phyloP scores from a whole-genome alignment of 92 coral and sea anemone genomes.

The Porites cylindrica region DNA sequence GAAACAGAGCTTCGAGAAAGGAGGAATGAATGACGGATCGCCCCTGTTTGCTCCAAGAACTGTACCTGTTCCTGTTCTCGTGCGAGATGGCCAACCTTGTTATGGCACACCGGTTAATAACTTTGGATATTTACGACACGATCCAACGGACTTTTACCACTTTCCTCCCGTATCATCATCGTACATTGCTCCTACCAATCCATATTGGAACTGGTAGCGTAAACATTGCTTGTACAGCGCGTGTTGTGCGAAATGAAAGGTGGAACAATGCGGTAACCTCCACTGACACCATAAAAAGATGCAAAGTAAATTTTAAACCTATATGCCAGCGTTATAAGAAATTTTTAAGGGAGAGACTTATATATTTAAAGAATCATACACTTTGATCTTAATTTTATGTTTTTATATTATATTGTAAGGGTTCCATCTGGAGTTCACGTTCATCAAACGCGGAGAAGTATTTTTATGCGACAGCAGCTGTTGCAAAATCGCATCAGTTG shows the following conservation, averaged over 20 bases:
- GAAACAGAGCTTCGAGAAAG: conserved; percentile 95
- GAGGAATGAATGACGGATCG: conserved; percentile 71
- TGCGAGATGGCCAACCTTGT: conserved; percentile 95
- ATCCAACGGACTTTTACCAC: conserved; percentile 87
- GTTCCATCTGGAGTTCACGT: conserved; percentile 13
- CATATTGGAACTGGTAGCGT: conserved; percentile 86
- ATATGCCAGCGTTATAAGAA: conserved; percentile 39
- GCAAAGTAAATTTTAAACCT: conserved; percentile 50
- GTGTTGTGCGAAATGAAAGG: conserved; percentile 30
- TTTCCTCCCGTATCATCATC: conserved; percentile 87
- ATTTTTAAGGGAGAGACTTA: neutral
- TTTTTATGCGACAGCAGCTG: conserved; percentile 50
- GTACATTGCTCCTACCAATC: conserved; percentile 72
- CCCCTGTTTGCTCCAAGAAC: conserved; percentile 94
- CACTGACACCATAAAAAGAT: conserved; percentile 10
- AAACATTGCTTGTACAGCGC: conserved; percentile 12
- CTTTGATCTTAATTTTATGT: conserved; percentile 6
- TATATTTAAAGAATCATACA: conserved; percentile 40
- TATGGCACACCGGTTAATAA: conserved; percentile 76
- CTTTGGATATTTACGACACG: conserved; percentile 79
- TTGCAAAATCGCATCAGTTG: conserved; percentile 1
- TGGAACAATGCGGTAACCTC: conserved; percentile 30
- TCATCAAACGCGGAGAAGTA: conserved; percentile 2
- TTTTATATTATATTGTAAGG: neutral
- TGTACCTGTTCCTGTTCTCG: conserved; percentile 91